Evolutionary conservation across 2,113 vertebrate genomes (phyloP).

Genomic region (Crotophaga sulcirostris): DNA sequence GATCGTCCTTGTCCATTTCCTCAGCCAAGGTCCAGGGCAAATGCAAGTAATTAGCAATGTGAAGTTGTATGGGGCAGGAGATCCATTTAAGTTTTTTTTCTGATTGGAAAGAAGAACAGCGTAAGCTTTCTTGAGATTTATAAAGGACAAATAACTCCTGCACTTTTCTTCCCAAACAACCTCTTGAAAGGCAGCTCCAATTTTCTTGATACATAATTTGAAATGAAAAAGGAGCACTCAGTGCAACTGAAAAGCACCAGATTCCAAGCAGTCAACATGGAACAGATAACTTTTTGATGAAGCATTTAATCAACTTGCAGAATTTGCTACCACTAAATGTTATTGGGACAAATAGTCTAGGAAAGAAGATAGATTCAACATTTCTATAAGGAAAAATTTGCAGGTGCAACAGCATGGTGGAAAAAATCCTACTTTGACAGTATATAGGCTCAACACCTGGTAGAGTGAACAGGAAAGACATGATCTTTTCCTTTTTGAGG

Average conservation of each 20-base stretch:
- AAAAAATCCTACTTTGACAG: not conserved
- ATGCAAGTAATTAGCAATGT: not conserved
- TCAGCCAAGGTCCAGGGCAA: not conserved
- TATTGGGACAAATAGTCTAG: not conserved
- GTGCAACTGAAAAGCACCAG: not conserved
- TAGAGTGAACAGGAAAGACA: not conserved
- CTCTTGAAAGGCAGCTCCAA: not conserved
- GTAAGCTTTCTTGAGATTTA: not conserved
- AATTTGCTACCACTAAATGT: not conserved
- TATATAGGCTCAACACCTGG: not conserved
- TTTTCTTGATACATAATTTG: not conserved
- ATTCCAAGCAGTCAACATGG: not conserved
- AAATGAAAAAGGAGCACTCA: not conserved
- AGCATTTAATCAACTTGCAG: not conserved
- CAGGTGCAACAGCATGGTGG: not conserved
- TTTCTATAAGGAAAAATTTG: not conserved
- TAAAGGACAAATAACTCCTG: not conserved
- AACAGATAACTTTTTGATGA: not conserved
- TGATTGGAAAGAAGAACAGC: not conserved
- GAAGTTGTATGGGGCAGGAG: not conserved
- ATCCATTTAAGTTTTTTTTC: not conserved
- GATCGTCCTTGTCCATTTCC: not conserved
- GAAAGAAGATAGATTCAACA: not conserved
- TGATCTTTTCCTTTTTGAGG: not conserved
- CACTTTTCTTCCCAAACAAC: not conserved